Base-by-base conservation (phyloP, 2,888 invertebrate species). In the Perizoma flavofasciatum region DNA sequence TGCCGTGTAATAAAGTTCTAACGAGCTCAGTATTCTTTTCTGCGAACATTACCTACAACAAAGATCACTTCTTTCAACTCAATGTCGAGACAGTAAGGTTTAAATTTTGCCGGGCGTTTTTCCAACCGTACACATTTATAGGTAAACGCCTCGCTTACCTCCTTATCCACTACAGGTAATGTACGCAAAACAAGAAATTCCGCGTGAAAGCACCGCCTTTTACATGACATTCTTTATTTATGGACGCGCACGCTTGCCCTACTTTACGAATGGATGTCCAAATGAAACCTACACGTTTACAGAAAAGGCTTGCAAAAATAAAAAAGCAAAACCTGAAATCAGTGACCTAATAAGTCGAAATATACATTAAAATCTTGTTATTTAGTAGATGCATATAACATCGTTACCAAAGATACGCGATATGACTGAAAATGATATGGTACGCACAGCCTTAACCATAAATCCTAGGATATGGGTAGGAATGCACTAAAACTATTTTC, bases 221-320 rank as follows among this genome's bases (percentile, higher is more conserved):
- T 76, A 79, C 79, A 78, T 72, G 80, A 77, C 81, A 83, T 84
- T 79, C 72, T 72, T 80, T 83, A 84, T 84, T 84, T 79, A 84
- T 81, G 78, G 71, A 65, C 68, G 70, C 74, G 70, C 81, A 78
- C 81, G 82, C 78, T 74, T 70, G 82, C 74, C 74, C 82, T 75
- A 80, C 79, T 82, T 83, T 76, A 75, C 77, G 75, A 79, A 80
- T 81, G 75, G 73, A 75, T 75, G 76, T 77, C 74, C 78, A 74
- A 84, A 82, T 81, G 77, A 79, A 81, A 75, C 75, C 48, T 51
- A 48, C n/a, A 22, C 61, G 70, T 56, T 51, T 69, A 72, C 63
- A 67, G 64, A 68, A 68, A 71, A 72, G 72, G 61, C 52, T 60
- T 54, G 44, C 52, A 51, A 63, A 65, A 60, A 56, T 59, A 59